phyloP scores from a whole-genome alignment of 2,113 vertebrate species.

The Sceloporus tristichus region DNA sequence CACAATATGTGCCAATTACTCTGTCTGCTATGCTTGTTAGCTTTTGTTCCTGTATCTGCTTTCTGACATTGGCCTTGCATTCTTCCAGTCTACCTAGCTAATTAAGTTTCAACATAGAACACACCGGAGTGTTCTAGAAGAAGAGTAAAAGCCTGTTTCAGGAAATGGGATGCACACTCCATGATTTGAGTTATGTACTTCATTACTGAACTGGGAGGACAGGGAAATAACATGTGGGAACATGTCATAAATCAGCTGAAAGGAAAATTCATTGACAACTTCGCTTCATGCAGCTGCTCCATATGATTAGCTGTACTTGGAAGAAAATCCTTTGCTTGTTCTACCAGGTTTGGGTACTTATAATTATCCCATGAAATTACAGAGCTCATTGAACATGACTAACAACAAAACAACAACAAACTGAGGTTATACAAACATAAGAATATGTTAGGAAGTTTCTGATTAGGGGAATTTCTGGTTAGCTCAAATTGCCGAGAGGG shows the following conservation, averaged over 20 bases:
- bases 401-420: not conserved
- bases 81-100: not conserved
- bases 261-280: not conserved
- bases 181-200: not conserved
- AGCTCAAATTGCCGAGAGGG: too few species aligned
- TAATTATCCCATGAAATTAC: constrained; percentile 8
- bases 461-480: too few species aligned
- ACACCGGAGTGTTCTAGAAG: too few species aligned
- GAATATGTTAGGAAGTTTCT: too few species aligned
- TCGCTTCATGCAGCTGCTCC: not conserved
- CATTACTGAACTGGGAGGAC: not conserved
- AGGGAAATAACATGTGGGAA: too few species aligned
- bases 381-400: not conserved
- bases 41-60: not conserved
- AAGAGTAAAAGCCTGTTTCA: not conserved
- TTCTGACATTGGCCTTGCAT: not conserved
- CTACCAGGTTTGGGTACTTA: not conserved
- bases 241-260: not conserved
- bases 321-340: not conserved
- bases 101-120: not conserved
- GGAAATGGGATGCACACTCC: not conserved
- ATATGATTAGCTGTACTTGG: not conserved
- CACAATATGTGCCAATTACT: not conserved
- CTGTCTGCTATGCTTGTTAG: not conserved
- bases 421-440: not conserved